Evolutionary conservation across 2,113 vertebrate genomes (phyloP).

Genomic region (Epinephelus fuscoguttatus): DNA sequence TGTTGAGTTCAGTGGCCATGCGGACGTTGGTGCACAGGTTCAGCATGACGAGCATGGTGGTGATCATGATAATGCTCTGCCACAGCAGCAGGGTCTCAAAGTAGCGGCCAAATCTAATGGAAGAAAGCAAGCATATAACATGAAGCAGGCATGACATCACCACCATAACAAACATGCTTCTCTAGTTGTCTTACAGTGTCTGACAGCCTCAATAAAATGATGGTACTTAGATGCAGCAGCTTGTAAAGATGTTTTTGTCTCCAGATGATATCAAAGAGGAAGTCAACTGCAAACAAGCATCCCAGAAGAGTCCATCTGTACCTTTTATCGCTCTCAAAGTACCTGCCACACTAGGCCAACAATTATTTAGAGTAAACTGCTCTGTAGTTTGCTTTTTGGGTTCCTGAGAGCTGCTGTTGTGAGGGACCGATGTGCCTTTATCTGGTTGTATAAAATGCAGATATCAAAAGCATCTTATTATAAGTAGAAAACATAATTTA

Average conservation of each 20-base stretch:
- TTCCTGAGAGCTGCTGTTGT: neutral
- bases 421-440: neutral
- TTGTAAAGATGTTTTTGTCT: neutral
- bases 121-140: neutral
- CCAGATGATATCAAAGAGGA: neutral
- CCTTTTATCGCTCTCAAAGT: neutral
- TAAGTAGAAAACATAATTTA: neutral
- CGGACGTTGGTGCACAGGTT: constrained; percentile 94
- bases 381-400: neutral
- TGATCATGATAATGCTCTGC: constrained; percentile 97
- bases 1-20: constrained; percentile 87
- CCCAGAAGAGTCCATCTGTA: too few species aligned
- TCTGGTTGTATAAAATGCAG: neutral
- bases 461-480: neutral
- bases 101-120: constrained; percentile 90
- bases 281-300: neutral
- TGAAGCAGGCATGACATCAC: neutral
- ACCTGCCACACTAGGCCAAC: neutral
- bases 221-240: neutral
- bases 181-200: neutral
- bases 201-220: neutral
- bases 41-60: constrained; percentile 96
- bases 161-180: neutral
- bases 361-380: too few species aligned
- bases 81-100: constrained; percentile 94